phyloP scores from a whole-genome alignment of 2,888 invertebrate species.

The Eumacrocentrus americanus region DNA sequence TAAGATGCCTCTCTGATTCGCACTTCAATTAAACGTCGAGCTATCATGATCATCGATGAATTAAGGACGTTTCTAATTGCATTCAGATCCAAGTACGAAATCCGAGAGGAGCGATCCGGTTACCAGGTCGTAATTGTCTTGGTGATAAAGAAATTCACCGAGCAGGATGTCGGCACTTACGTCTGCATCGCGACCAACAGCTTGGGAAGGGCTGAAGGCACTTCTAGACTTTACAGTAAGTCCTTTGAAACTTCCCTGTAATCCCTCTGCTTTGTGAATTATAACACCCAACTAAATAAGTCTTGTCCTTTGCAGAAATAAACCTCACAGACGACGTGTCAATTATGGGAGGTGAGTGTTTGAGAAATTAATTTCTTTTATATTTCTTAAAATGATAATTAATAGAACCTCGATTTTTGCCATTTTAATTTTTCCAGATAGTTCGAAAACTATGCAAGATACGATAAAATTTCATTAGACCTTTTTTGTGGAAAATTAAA shows the following conservation, averaged over 20 bases:
- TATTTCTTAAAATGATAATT: no score
- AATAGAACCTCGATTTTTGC: no score
- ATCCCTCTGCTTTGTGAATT: background rate
- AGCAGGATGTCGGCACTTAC: constrained; percentile 74
- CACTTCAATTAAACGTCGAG: background rate
- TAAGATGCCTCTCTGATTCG: no score
- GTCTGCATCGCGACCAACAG: constrained; percentile 83
- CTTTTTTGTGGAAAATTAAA: background rate
- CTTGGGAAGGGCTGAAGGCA: constrained; percentile 78
- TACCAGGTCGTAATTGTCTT: constrained; percentile 81
- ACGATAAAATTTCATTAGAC: background rate
- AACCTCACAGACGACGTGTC: constrained; percentile 68
- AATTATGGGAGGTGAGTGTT: constrained; percentile 67
- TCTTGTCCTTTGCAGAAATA: constrained; percentile 59
- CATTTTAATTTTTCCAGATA: no score
- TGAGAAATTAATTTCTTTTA: no score
- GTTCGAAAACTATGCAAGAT: no score
- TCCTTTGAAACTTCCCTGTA: constrained; percentile 9
- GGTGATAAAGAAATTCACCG: constrained; percentile 68
- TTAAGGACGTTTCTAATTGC: constrained; percentile 4
- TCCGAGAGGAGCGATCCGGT: constrained; percentile 73
- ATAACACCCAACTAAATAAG: background rate
- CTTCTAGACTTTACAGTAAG: constrained; percentile 75
- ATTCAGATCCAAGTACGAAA: constrained; percentile 76
- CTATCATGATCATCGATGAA: background rate